A percentile compares a stretch with the other conserved stretches of the same genome.
These are phyloP conservation scores for Amblyopsis hoosieri DNA, from an alignment of 2,797 vertebrate genomes.

Conservation along the genomic window DNA sequence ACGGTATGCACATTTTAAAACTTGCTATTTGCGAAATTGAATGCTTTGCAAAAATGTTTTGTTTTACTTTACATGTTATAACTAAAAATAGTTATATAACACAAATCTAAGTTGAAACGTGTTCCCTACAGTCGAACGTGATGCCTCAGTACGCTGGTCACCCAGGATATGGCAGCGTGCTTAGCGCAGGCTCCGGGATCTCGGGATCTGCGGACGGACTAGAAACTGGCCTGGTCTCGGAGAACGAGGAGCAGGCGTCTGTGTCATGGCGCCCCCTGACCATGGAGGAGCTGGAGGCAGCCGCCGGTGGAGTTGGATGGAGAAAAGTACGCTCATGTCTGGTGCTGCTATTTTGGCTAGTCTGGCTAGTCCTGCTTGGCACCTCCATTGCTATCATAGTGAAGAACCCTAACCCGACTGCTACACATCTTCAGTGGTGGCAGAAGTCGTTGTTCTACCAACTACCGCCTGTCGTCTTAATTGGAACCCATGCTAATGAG, in stretches of 20 bases:
- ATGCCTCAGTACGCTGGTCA: conserved; percentile 72
- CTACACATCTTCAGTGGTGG: conserved; percentile 72
- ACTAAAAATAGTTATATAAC: too few species aligned
- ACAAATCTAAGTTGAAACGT: not conserved
- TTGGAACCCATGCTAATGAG: conserved; percentile 27
- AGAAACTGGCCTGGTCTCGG: conserved; percentile 61
- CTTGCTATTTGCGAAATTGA: too few species aligned
- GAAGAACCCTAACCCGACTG: conserved; percentile 54
- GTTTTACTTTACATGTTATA: too few species aligned
- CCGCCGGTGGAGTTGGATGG: conserved; percentile 67
- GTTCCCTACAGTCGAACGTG: conserved; percentile 27
- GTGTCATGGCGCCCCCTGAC: conserved; percentile 59
- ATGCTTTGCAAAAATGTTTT: too few species aligned
- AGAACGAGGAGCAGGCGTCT: conserved; percentile 1
- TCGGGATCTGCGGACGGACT: conserved; percentile 21
- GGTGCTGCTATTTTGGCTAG: conserved; percentile 71
- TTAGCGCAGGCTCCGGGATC: conserved; percentile 7
- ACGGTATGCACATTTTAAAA: too few species aligned
- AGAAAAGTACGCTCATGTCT: conserved; percentile 64
- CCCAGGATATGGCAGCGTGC: conserved; percentile 53
- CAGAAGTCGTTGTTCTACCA: conserved; percentile 74
- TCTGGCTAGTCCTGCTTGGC: conserved; percentile 68
- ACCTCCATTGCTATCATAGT: conserved; percentile 57
- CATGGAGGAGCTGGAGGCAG: conserved; percentile 66
- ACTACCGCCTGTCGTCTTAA: conserved; percentile 50